phyloP scores from a whole-genome alignment of 2,113 vertebrate species.

The Chloropsis cyanopogon region DNA sequence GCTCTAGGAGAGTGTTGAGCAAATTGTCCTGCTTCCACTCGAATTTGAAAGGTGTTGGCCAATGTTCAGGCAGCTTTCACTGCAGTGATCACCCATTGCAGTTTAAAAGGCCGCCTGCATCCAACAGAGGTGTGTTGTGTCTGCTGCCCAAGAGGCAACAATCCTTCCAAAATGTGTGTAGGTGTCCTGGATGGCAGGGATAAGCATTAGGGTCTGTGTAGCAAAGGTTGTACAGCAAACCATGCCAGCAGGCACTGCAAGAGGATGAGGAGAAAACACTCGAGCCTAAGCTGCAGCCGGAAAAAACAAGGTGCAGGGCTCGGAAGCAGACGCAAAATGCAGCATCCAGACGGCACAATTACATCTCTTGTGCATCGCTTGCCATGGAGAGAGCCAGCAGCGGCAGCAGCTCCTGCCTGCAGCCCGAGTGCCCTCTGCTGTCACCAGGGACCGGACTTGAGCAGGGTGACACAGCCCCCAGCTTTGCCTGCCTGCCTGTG shows the following conservation, averaged over 20 bases:
- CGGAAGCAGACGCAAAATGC: accelerated
- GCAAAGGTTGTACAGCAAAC: background rate
- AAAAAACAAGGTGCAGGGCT: background rate
- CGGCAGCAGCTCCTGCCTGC: background rate
- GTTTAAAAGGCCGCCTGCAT: background rate
- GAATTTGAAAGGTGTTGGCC: background rate
- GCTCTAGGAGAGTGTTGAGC: too few relatives aligned
- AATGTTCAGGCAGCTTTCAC: background rate
- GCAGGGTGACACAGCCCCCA: background rate
- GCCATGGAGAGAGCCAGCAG: background rate
- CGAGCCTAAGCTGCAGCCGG: background rate
- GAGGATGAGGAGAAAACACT: background rate
- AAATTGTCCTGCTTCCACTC: background rate
- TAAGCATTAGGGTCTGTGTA: background rate
- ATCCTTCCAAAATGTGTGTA: background rate
- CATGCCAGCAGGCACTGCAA: accelerated
- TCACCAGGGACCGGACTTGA: background rate
- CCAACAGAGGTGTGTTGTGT: background rate
- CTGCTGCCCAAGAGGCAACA: background rate
- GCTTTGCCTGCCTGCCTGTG: background rate
- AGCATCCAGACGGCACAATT: accelerated
- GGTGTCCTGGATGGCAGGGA: background rate
- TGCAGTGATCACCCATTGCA: background rate
- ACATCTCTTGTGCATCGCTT: accelerated
- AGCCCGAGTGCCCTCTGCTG: conserved; percentile 53